phyloP scores from a whole-genome alignment of 2,113 vertebrate genomes.

The Nycticebus coucang region DNA sequence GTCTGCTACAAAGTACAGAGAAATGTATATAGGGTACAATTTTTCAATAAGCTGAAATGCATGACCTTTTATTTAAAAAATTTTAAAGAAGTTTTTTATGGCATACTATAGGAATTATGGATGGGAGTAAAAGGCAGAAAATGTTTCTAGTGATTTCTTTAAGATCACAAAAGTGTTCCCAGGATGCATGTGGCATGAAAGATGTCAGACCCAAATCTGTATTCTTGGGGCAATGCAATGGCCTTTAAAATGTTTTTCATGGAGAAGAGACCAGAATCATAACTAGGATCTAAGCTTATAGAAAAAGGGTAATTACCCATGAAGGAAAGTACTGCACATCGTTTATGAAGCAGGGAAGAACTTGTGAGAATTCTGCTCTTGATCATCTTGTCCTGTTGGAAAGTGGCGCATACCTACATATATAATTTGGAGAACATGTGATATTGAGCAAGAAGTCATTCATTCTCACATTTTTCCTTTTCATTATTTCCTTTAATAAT shows the following conservation, averaged over 20 bases:
- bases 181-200: conserved; percentile 1
- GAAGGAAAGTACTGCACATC: not conserved
- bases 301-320: conserved; percentile 56
- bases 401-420: not conserved
- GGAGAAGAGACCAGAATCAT: conserved; percentile 55
- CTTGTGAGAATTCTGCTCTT: not conserved
- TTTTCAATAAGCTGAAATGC: conserved; percentile 12
- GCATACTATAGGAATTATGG: not conserved
- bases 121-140: not conserved
- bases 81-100: not conserved
- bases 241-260: conserved; percentile 60
- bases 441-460: conserved; percentile 3
- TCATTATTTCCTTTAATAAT: not conserved
- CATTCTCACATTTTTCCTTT: not conserved
- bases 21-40: not conserved
- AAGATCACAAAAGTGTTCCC: not conserved
- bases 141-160: not conserved
- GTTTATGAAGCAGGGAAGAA: not conserved
- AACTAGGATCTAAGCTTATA: conserved; percentile 24
- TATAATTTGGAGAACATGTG: not conserved
- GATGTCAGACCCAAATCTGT: conserved; percentile 41
- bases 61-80: not conserved
- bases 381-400: not conserved
- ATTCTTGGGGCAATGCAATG: conserved; percentile 16
- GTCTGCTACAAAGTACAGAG: not conserved